Conservation (phyloP, 2,797 vertebrate genomes). For the Cossypha dichroa region DNA sequence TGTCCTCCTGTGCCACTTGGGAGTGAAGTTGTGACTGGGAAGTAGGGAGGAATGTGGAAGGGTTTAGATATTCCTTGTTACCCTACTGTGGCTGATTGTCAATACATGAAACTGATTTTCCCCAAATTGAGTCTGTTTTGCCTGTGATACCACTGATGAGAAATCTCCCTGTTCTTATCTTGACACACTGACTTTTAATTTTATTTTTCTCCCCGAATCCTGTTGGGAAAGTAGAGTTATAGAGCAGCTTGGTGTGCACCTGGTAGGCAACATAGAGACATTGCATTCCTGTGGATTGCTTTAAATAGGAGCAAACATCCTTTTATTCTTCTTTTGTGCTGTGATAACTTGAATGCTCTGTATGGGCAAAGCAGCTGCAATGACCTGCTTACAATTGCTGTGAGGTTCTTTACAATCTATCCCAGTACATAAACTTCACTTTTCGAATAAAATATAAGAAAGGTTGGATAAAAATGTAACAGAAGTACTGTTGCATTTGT, state of each 20-base stretch:
- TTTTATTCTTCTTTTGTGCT: not conserved
- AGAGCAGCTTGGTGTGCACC: not conserved
- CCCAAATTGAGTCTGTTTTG: not conserved
- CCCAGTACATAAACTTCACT: not conserved
- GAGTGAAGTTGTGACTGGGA: not conserved
- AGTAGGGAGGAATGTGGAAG: rapidly evolving
- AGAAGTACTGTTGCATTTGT: not conserved
- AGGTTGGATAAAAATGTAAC: not conserved
- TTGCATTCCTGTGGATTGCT: not conserved
- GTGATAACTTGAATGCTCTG: not conserved
- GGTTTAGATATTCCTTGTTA: not conserved
- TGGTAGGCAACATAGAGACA: not conserved
- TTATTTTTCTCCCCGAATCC: not conserved
- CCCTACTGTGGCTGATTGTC: not conserved
- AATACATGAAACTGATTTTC: not conserved
- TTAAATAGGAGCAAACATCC: not conserved
- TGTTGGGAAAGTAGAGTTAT: not conserved
- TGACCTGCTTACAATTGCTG: not conserved
- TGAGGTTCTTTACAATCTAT: not conserved
- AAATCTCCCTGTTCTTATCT: not conserved
- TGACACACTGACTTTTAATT: rapidly evolving
- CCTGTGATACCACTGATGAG: rapidly evolving
- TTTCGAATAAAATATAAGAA: not conserved
- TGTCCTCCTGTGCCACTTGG: not conserved
- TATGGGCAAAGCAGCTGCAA: not conserved